Conservation (phyloP, 2,113 vertebrate species). For the Cranoglanis bouderius region DNA sequence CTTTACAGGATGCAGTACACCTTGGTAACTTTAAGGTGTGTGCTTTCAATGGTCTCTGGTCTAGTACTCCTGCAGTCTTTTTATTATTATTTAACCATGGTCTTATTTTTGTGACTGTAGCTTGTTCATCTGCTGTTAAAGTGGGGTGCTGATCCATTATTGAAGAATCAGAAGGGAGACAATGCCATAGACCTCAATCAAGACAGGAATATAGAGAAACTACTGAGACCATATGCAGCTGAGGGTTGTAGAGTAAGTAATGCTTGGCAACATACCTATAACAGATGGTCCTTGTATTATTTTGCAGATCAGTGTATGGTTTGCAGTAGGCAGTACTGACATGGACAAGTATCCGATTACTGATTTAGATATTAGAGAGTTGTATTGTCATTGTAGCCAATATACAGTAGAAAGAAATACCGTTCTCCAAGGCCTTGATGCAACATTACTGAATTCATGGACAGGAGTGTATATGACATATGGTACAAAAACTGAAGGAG, state of each 20-base stretch:
- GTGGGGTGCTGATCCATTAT: conserved; percentile 56
- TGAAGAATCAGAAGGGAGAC: conserved; percentile 41
- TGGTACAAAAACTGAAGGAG: neutral
- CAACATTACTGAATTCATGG: neutral
- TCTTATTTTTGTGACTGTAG: conserved; percentile 45
- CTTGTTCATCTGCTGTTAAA: conserved; percentile 55
- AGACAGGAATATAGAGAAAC: conserved; percentile 26
- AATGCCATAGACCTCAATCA: conserved; percentile 45
- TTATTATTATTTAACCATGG: neutral
- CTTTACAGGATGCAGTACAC: conserved; percentile 76
- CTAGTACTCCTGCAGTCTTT: neutral
- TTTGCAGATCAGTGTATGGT: neutral
- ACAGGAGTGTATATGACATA: neutral
- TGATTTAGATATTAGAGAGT: neutral
- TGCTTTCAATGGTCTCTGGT: neutral
- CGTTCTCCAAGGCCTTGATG: neutral
- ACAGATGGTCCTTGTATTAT: neutral
- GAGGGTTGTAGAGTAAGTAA: conserved; percentile 32
- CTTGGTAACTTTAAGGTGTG: conserved; percentile 74
- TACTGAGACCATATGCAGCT: conserved; percentile 43
- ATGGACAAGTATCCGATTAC: neutral
- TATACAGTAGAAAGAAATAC: neutral
- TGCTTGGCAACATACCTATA: neutral
- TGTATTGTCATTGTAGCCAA: neutral
- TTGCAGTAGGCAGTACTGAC: neutral